phyloP scores from a whole-genome alignment of 2,888 invertebrate species.

The Caenorhabditis japonica region DNA sequence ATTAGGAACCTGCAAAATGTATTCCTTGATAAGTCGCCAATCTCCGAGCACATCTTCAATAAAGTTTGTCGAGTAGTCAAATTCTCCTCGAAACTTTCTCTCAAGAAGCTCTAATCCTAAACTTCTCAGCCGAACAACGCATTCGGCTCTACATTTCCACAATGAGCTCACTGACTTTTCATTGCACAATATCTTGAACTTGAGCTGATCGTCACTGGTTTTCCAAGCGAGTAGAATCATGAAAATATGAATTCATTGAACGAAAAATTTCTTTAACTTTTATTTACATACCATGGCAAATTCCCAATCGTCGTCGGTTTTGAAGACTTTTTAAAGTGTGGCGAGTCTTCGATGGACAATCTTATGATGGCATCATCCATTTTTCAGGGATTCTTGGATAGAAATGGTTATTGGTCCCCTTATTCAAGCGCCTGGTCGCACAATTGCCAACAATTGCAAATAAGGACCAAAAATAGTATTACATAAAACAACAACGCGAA shows the following conservation, averaged over 20 bases:
- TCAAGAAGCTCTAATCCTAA: background rate
- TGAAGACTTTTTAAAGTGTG: no score
- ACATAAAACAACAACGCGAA: no score
- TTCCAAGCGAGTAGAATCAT: conserved; percentile 5
- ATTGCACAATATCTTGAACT: conserved; percentile 14
- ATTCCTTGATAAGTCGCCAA: background rate
- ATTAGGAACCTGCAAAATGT: background rate
- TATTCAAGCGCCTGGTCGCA: no score
- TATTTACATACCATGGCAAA: conserved; percentile 23
- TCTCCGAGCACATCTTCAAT: background rate
- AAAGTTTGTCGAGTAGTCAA: background rate
- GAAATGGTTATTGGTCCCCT: no score
- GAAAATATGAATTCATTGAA: background rate
- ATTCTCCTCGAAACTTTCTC: background rate
- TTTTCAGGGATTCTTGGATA: no score
- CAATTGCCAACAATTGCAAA: no score
- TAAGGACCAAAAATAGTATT: no score
- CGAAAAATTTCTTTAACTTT: background rate
- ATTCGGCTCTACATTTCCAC: conserved; percentile 15
- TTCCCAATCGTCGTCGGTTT: conserved; percentile 1
- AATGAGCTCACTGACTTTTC: conserved; percentile 15
- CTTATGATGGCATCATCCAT: no score
- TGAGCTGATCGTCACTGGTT: background rate
- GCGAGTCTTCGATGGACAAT: no score
- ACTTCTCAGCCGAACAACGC: background rate